phyloP scores from a whole-genome alignment of 1,140 invertebrate genomes.

The Teleopsis dalmanni region DNA sequence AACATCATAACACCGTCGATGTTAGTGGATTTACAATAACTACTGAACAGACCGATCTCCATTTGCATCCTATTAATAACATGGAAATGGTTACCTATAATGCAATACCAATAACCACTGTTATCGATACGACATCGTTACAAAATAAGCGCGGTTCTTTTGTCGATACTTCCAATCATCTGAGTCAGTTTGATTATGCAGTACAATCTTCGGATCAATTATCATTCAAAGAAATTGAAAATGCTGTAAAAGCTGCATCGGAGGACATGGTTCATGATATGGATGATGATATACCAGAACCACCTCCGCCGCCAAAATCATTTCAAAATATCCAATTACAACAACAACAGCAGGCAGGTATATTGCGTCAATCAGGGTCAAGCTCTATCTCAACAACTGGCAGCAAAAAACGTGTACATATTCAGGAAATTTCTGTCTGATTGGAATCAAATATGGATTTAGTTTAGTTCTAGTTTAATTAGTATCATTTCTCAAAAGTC shows the following conservation, averaged over 20 bases:
- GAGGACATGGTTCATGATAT: conserved; percentile 35
- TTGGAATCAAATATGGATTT: conserved; percentile 14
- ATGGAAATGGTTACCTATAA: conserved; percentile 35
- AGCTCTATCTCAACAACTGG: conserved; percentile 49
- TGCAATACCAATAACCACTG: conserved; percentile 1
- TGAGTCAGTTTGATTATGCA: conserved; percentile 36
- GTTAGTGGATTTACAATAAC: background rate
- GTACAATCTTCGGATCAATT: conserved; percentile 47
- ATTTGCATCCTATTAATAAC: conserved; percentile 10
- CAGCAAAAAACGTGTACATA: conserved; percentile 77
- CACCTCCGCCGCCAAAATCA: conserved; percentile 59
- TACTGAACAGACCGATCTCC: background rate
- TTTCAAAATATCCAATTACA: conserved; percentile 33
- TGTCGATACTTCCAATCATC: conserved; percentile 14
- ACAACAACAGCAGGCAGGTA: conserved; percentile 45
- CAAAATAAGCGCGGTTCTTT: conserved; percentile 36
- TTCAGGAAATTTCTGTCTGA: conserved; percentile 81
- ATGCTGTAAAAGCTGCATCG: conserved; percentile 46
- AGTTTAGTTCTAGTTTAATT: background rate
- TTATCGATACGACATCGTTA: conserved; percentile 9
- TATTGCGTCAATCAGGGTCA: conserved; percentile 52
- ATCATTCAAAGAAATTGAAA: conserved; percentile 46
- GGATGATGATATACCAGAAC: conserved; percentile 53
- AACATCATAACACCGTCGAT: conserved; percentile 9
- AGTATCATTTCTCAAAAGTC: too few species aligned